Evolutionary conservation across 2,113 vertebrate genomes (phyloP).

Genomic region (Origma solitaria): DNA sequence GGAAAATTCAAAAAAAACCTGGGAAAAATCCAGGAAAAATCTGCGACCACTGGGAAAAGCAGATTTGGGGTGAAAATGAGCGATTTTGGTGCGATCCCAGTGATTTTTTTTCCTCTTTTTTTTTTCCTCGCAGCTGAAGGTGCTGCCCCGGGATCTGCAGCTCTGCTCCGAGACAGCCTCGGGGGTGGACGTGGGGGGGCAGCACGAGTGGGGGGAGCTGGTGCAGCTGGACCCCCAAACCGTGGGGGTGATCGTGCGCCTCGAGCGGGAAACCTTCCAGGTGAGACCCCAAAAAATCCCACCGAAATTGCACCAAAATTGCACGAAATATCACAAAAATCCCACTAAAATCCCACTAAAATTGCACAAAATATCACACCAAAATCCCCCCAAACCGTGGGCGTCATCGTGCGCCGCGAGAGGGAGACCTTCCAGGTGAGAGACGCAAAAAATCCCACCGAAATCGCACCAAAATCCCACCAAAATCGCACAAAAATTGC

Average conservation of each 20-base stretch:
- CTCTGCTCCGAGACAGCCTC: conserved; percentile 95
- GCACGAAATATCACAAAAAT: too few relatives aligned
- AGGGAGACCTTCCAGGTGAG: too few relatives aligned
- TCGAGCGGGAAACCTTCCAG: conserved; percentile 96
- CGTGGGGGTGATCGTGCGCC: conserved; percentile 88
- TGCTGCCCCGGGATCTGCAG: conserved; percentile 90
- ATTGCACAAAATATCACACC: too few relatives aligned
- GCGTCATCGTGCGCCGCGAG: too few relatives aligned
- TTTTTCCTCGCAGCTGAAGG: conserved; percentile 77
- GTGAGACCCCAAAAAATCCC: conserved; percentile 35
- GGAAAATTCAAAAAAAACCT: too few relatives aligned
- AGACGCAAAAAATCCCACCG: neutral
- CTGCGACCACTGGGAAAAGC: rapidly evolving
- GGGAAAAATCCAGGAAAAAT: too few relatives aligned
- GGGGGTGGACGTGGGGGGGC: conserved; percentile 89
- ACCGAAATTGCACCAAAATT: too few relatives aligned
- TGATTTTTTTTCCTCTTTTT: rapidly evolving
- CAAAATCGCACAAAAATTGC: too few relatives aligned
- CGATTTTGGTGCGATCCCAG: rapidly evolving
- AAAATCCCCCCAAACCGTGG: too few relatives aligned
- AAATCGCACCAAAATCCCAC: too few relatives aligned
- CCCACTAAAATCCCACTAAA: neutral
- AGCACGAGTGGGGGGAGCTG: conserved; percentile 96
- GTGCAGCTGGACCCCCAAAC: conserved; percentile 92
- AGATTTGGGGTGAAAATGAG: neutral